Conservation (phyloP, 2,888 invertebrate species). For the Phaedon cochleariae region DNA sequence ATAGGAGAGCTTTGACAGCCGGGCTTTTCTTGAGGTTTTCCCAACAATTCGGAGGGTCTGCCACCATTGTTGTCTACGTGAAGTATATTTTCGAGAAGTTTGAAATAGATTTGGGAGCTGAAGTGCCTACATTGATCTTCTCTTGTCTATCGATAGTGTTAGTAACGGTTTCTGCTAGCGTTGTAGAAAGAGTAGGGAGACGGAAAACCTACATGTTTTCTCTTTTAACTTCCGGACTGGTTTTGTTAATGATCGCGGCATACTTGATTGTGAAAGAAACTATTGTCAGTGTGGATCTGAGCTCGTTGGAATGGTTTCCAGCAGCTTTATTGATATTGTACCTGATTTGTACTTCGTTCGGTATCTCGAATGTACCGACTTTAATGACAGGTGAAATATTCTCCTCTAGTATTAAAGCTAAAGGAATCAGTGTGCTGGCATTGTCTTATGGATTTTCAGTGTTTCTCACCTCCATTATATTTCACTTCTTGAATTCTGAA, state of each 20-base stretch:
- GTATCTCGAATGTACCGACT: slow-evolving; percentile 51
- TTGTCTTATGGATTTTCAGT: slow-evolving; percentile 45
- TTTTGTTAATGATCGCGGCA: slow-evolving; percentile 24
- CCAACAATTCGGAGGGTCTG: slow-evolving; percentile 49
- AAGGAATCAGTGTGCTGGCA: slow-evolving; percentile 46
- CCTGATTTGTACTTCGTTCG: slow-evolving; percentile 44
- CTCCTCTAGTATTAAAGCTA: slow-evolving; percentile 52
- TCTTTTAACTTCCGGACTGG: slow-evolving; percentile 38
- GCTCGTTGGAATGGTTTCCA: slow-evolving; percentile 50
- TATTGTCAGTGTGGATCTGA: slow-evolving; percentile 40
- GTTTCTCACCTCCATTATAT: slow-evolving; percentile 47
- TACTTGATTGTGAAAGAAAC: slow-evolving; percentile 48
- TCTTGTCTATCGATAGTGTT: not conserved
- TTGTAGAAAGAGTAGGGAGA: slow-evolving; percentile 45
- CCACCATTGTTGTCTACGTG: not conserved
- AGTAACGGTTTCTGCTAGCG: too few relatives aligned
- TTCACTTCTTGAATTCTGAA: slow-evolving; percentile 38
- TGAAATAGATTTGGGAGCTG: too few relatives aligned
- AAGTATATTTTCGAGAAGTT: slow-evolving; percentile 53
- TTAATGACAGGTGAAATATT: slow-evolving; percentile 52
- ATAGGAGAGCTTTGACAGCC: slow-evolving; percentile 49
- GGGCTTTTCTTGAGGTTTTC: slow-evolving; percentile 49
- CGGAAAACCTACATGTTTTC: slow-evolving; percentile 45
- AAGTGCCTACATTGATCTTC: slow-evolving; percentile 49
- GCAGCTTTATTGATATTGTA: slow-evolving; percentile 50